A percentile compares a stretch with the other conserved stretches of the same genome.
phyloP scores from a whole-genome alignment of 2,113 vertebrate species.

The Galemys pyrenaicus region DNA sequence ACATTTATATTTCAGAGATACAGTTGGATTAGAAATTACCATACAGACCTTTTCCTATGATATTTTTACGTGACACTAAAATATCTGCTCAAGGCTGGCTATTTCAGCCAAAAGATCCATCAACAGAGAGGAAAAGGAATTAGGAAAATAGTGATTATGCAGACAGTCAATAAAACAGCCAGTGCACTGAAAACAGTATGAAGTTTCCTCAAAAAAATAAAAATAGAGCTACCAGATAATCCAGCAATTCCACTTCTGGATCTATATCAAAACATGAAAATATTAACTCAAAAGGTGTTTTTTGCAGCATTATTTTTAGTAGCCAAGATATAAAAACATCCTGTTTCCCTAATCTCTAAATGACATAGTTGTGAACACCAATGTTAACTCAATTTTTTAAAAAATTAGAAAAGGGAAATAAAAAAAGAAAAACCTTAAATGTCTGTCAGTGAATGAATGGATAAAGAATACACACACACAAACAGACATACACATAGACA shows the following conservation, averaged over 20 bases:
- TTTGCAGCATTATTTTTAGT: background rate
- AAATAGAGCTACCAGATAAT: background rate
- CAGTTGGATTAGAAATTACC: constrained; percentile 38
- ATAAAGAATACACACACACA: too few relatives aligned
- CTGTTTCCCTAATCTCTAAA: too few relatives aligned
- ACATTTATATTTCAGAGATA: constrained; percentile 51
- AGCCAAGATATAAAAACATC: background rate
- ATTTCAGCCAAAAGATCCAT: constrained; percentile 44
- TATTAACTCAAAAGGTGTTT: background rate
- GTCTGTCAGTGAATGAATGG: too few relatives aligned
- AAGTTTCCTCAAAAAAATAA: background rate
- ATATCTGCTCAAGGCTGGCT: constrained; percentile 35
- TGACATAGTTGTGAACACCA: too few relatives aligned
- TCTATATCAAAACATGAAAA: background rate
- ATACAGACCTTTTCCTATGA: background rate
- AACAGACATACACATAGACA: too few relatives aligned
- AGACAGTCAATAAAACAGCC: background rate
- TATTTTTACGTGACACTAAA: constrained; percentile 9
- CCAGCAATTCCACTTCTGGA: background rate
- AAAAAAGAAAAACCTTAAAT: background rate
- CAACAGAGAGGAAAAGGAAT: background rate
- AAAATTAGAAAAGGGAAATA: background rate
- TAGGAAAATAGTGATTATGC: background rate
- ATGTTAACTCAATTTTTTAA: background rate
- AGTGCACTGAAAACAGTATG: background rate